Percentiles rank a stretch among this genome's conserved stretches.
phyloP scores from a whole-genome alignment of 2,113 vertebrate genomes.

The Microtus richardsoni region DNA sequence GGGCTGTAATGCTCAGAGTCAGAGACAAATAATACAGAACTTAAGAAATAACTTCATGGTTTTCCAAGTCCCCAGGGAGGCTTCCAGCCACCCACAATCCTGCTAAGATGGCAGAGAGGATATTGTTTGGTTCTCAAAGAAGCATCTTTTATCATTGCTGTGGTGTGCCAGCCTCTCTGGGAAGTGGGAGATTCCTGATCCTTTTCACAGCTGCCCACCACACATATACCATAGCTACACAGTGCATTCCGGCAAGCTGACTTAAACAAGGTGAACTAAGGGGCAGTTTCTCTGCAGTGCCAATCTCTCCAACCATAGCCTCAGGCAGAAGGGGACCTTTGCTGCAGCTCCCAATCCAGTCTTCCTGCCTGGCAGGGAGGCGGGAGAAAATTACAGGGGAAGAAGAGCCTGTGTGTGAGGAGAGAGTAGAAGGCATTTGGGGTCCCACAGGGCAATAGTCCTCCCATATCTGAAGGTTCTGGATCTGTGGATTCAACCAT shows the following conservation, averaged over 20 bases:
- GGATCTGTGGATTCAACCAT: not conserved
- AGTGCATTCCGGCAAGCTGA: not conserved
- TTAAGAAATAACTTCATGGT: not conserved
- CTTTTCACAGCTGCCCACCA: not conserved
- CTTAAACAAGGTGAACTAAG: not conserved
- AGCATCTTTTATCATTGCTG: not conserved
- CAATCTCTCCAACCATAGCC: not conserved
- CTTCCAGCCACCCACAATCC: not conserved
- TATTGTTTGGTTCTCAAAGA: not conserved
- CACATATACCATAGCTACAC: too few relatives aligned
- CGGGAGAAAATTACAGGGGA: not conserved
- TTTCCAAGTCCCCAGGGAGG: not conserved
- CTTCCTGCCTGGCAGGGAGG: not conserved
- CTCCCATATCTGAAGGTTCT: not conserved
- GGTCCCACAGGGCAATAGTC: too few relatives aligned
- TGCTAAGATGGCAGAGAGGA: not conserved
- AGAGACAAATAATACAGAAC: not conserved
- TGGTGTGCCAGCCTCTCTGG: not conserved
- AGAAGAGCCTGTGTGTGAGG: not conserved
- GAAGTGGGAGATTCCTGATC: not conserved
- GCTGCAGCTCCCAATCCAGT: not conserved
- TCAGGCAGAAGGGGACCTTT: not conserved
- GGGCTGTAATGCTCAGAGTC: not conserved
- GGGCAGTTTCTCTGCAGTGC: not conserved
- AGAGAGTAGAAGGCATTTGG: too few relatives aligned